Evolutionary conservation across 2,888 invertebrate species (phyloP).

Genomic region (Caenorhabditis parvicauda): DNA sequence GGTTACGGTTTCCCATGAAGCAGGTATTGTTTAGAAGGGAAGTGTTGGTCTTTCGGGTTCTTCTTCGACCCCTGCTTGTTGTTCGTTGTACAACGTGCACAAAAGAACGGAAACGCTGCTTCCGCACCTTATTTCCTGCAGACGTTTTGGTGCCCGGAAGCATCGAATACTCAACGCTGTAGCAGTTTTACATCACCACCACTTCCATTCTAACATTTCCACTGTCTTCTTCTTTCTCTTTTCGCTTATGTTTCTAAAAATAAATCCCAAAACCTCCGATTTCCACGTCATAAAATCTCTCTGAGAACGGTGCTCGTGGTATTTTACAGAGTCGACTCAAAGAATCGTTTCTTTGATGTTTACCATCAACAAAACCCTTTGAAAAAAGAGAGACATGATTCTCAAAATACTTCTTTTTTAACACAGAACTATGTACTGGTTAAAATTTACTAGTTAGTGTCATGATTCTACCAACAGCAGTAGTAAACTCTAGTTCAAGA

Average conservation of each 20-base stretch:
- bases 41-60: no score
- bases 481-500: no score
- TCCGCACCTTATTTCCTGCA: conserved; percentile 47
- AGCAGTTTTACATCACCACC: conserved; percentile 7
- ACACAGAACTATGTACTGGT: neutral
- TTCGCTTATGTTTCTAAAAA: conserved; percentile 9
- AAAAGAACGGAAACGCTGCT: conserved; percentile 44
- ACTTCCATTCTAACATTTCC: conserved; percentile 27
- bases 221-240: conserved; percentile 1
- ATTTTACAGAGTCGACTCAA: neutral
- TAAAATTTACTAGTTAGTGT: no score
- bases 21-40: no score
- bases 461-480: no score
- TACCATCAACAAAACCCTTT: neutral
- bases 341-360: conserved; percentile 4
- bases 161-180: conserved; percentile 6
- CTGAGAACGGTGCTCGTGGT: no score
- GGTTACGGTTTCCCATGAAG: no score
- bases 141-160: neutral
- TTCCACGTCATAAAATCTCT: no score
- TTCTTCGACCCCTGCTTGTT: no score
- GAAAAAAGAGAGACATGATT: neutral
- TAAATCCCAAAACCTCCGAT: no score
- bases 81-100: no score
- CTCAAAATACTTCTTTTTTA: neutral